These are phyloP conservation scores for Ferdinandea cuprea DNA, from an alignment of 2,888 invertebrate genomes.

Conservation along the genomic window DNA sequence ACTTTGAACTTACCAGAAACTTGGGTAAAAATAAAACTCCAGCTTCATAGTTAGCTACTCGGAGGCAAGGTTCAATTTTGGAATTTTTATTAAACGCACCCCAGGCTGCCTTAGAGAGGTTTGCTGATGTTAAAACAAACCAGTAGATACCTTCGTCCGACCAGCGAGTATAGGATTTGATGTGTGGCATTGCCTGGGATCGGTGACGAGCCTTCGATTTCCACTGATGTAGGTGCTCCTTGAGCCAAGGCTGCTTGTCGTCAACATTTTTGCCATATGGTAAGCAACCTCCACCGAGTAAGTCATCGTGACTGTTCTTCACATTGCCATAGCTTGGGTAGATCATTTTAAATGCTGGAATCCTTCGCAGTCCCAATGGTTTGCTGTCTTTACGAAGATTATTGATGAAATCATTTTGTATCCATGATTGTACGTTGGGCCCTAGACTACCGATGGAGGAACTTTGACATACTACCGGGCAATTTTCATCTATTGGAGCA, in stretches of 20 bases:
- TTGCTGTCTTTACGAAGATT: conserved; percentile 85
- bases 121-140: conserved; percentile 95
- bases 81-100: conserved; percentile 87
- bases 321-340: conserved; percentile 94
- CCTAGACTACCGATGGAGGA: conserved; percentile 96
- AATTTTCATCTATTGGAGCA: conserved; percentile 84
- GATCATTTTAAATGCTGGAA: conserved; percentile 86
- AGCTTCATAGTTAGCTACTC: conserved; percentile 94
- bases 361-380: conserved; percentile 84
- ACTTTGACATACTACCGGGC: conserved; percentile 92
- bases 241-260: conserved; percentile 93
- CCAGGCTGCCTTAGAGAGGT: conserved; percentile 99
- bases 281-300: conserved; percentile 93
- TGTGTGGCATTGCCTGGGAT: conserved; percentile 96
- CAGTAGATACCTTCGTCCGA: conserved; percentile 88
- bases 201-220: conserved; percentile 87
- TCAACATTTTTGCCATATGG: conserved; percentile 92
- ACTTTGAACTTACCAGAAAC: conserved; percentile 87
- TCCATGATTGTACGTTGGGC: conserved; percentile 88
- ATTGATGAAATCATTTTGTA: conserved; percentile 89
- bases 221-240: conserved; percentile 92
- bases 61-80: conserved; percentile 85
- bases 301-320: conserved; percentile 91
- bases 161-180: conserved; percentile 93
- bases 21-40: conserved; percentile 95